These are phyloP conservation scores for Phalera bucephala DNA, from an alignment of 2,888 invertebrate species.

Conservation along the genomic window DNA sequence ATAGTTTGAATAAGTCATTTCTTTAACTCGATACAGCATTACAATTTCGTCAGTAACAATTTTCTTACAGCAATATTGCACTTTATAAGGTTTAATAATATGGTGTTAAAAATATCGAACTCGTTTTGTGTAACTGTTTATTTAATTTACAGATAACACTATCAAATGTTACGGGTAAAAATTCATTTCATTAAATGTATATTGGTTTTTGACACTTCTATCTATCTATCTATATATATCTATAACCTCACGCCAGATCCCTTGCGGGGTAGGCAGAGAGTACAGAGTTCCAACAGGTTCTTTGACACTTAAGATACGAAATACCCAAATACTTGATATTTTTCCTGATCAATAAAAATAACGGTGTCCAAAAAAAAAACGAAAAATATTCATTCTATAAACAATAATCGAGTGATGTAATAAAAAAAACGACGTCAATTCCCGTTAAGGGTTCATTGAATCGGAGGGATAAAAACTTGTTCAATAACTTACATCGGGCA, in stretches of 20 bases:
- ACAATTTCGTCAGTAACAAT: conserved; percentile 15
- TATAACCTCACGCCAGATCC: too few relatives aligned
- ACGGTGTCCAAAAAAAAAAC: conserved; percentile 11
- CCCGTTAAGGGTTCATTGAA: conserved; percentile 29
- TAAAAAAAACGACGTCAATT: conserved; percentile 14
- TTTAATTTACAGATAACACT: too few relatives aligned
- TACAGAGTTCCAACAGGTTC: too few relatives aligned
- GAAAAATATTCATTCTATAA: conserved; percentile 11
- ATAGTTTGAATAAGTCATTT: conserved; percentile 27
- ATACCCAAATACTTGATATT: neutral
- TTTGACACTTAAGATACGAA: neutral
- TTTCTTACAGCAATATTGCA: conserved; percentile 8
- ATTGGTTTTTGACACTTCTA: too few relatives aligned
- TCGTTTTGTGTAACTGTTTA: too few relatives aligned
- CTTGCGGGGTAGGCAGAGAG: too few relatives aligned
- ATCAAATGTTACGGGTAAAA: too few relatives aligned
- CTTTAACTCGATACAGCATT: conserved; percentile 12
- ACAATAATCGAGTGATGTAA: conserved; percentile 23
- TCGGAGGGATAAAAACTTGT: conserved; percentile 23
- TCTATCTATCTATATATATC: too few relatives aligned
- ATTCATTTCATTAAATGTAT: too few relatives aligned
- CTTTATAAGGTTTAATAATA: too few relatives aligned
- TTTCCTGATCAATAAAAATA: conserved; percentile 6
- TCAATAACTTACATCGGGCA: conserved; percentile 29
- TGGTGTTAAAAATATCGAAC: too few relatives aligned